These are phyloP conservation scores for Castor canadensis DNA, from an alignment of 2,113 vertebrate genomes.

Conservation along the genomic window DNA sequence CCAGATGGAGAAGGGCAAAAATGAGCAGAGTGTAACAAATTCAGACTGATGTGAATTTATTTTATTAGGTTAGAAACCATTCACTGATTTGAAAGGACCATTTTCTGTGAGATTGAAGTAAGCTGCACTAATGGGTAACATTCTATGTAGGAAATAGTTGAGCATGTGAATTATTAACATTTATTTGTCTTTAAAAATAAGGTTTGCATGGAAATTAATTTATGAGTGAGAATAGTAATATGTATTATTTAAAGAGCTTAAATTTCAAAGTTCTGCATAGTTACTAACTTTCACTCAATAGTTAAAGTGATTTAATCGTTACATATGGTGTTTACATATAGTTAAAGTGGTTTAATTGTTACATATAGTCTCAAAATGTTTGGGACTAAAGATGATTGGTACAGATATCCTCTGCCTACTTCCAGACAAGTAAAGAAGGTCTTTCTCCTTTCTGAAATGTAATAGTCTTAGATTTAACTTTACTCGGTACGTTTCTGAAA, in stretches of 20 bases:
- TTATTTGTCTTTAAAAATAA: conserved; percentile 48
- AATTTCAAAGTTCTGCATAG: conserved; percentile 9
- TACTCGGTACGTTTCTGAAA: conserved; percentile 59
- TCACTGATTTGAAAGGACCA: conserved; percentile 42
- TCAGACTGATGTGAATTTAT: conserved; percentile 25
- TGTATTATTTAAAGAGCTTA: conserved; percentile 40
- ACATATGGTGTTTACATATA: no score
- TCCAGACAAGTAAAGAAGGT: conserved; percentile 45
- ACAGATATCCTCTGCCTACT: conserved; percentile 29
- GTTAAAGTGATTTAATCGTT: background rate
- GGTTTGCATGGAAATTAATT: conserved; percentile 33
- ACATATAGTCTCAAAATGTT: background rate
- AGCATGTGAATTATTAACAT: background rate
- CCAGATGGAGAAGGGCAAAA: background rate
- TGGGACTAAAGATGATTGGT: background rate
- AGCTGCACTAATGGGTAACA: background rate
- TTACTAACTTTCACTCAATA: background rate
- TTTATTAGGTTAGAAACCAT: conserved; percentile 53
- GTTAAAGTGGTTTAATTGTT: conserved; percentile 31
- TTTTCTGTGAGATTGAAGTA: conserved; percentile 28
- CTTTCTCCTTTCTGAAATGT: conserved; percentile 44
- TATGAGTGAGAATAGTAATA: conserved; percentile 32
- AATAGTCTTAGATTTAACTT: conserved; percentile 49
- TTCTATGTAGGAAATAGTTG: background rate
- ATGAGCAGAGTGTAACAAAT: background rate